Conservation (phyloP, 1,140 invertebrate species). For the Danaus melanippus region DNA sequence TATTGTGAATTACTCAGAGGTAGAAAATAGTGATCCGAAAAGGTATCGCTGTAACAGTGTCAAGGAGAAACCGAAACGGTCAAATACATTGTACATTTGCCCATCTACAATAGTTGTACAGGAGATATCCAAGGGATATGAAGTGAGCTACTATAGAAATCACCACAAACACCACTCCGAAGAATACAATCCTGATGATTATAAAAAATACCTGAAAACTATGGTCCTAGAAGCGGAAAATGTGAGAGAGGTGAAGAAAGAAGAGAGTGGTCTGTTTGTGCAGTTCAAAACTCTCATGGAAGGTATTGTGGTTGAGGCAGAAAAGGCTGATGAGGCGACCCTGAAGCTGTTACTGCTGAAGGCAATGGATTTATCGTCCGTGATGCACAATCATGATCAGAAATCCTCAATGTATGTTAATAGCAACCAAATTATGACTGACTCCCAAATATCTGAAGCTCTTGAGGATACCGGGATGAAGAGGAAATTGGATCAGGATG, state of each 20-base stretch:
- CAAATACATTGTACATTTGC: constrained; percentile 19
- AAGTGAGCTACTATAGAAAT: constrained; percentile 35
- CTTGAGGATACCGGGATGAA: constrained; percentile 17
- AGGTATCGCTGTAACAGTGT: constrained; percentile 28
- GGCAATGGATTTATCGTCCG: constrained; percentile 44
- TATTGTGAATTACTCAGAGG: constrained; percentile 18
- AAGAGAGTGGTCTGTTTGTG: constrained; percentile 32
- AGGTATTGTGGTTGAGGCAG: constrained; percentile 30
- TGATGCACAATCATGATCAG: constrained; percentile 29
- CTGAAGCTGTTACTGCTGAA: constrained; percentile 33
- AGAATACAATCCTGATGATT: constrained; percentile 24
- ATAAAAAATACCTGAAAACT: constrained; percentile 32
- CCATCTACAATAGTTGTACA: constrained; percentile 34
- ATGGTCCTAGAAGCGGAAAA: constrained; percentile 21
- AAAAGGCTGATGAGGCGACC: constrained; percentile 24
- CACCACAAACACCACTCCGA: constrained; percentile 29
- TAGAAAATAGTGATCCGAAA: constrained; percentile 28
- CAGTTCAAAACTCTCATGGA: constrained; percentile 45
- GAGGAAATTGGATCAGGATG: constrained; percentile 4
- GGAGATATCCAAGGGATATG: constrained; percentile 38
- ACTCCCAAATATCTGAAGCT: constrained; percentile 19
- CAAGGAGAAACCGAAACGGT: neutral
- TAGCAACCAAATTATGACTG: constrained; percentile 18
- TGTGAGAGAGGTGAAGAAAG: constrained; percentile 5
- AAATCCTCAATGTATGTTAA: constrained; percentile 22